A percentile compares a stretch with the other conserved stretches of the same genome.
phyloP scores from a whole-genome alignment of 2,113 vertebrate genomes.

The Menidia beryllina region DNA sequence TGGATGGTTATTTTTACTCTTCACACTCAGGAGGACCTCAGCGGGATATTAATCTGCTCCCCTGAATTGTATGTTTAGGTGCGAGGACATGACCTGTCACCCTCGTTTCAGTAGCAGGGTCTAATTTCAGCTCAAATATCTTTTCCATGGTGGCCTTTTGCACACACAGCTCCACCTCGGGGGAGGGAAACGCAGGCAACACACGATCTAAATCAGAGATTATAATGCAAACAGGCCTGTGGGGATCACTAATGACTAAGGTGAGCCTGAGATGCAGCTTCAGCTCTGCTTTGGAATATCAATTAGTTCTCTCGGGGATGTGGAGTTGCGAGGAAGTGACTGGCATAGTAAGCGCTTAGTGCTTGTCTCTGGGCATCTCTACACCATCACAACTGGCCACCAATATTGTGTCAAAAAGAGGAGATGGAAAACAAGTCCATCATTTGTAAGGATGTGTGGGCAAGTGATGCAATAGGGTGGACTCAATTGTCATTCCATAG shows the following conservation, averaged over 20 bases:
- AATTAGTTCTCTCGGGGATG: slow-evolving; percentile 77
- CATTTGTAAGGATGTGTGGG: slow-evolving; percentile 36
- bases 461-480: slow-evolving; percentile 49
- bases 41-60: slow-evolving; percentile 40
- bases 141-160: slow-evolving; percentile 58
- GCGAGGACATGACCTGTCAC: slow-evolving; percentile 47
- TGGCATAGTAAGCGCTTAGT: slow-evolving; percentile 70
- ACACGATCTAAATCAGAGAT: slow-evolving; percentile 76
- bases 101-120: slow-evolving; percentile 35
- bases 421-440: slow-evolving; percentile 52
- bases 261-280: slow-evolving; percentile 76
- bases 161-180: slow-evolving; percentile 54
- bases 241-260: slow-evolving; percentile 80
- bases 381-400: slow-evolving; percentile 22
- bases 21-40: slow-evolving; percentile 30
- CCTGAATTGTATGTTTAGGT: slow-evolving; percentile 42
- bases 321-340: slow-evolving; percentile 68
- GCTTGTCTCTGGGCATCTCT: slow-evolving; percentile 60
- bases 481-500: slow-evolving; percentile 65
- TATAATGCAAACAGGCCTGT: slow-evolving; percentile 80
- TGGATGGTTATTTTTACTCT: slow-evolving; percentile 33
- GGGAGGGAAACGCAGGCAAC: slow-evolving; percentile 72
- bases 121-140: slow-evolving; percentile 58
- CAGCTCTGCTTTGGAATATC: slow-evolving; percentile 75
- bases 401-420: slow-evolving; percentile 43